phyloP scores from a whole-genome alignment of 2,888 invertebrate species.

The Vesta saturnalis region DNA sequence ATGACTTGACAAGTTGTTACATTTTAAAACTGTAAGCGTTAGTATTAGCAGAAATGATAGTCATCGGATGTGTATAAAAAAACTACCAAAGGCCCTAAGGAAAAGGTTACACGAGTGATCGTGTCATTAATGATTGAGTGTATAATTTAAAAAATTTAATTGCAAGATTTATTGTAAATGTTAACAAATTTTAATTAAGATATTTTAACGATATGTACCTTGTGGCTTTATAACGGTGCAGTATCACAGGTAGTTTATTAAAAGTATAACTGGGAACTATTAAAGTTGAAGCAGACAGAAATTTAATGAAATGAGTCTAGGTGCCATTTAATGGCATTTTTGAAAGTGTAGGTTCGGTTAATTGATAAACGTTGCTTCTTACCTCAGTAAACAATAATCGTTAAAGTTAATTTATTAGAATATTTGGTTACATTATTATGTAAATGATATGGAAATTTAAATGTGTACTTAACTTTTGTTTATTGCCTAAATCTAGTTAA shows the following conservation, averaged over 20 bases:
- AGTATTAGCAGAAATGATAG: background rate
- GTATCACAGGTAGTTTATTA: background rate
- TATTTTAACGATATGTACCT: background rate
- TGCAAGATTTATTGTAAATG: background rate
- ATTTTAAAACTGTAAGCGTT: too few relatives aligned
- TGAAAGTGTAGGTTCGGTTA: too few relatives aligned
- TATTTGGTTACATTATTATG: too few relatives aligned
- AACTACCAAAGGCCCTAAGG: background rate
- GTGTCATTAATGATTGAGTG: background rate
- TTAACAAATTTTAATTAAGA: background rate
- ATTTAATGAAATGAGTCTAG: background rate
- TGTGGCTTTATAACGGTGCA: constrained; percentile 1
- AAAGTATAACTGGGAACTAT: background rate
- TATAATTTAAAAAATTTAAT: background rate
- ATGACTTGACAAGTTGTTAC: too few relatives aligned
- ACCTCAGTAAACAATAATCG: too few relatives aligned
- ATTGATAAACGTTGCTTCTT: background rate
- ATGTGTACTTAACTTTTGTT: too few relatives aligned
- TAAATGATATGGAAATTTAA: too few relatives aligned
- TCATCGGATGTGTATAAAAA: background rate
- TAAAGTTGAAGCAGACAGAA: background rate
- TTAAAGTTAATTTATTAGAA: too few relatives aligned
- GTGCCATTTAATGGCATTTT: too few relatives aligned
- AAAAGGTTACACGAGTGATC: background rate
- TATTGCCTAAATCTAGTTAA: too few relatives aligned